Evolutionary conservation across 92 coral and sea anemone genomes (phyloP).

Genomic region (Palythoa caribaeorum): DNA sequence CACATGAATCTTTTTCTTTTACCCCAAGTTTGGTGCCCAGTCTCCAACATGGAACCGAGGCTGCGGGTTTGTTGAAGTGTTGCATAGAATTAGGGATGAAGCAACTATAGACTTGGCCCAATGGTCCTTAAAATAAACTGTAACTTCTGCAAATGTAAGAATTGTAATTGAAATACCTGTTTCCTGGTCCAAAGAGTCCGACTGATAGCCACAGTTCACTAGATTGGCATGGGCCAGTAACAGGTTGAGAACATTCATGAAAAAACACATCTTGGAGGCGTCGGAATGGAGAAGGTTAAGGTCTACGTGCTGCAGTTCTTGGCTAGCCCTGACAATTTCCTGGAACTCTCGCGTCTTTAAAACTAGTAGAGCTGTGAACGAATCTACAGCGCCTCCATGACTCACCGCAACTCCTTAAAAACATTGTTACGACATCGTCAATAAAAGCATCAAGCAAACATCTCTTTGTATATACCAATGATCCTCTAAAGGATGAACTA

Average conservation of each 20-base stretch:
- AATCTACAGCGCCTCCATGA: conserved; percentile 79
- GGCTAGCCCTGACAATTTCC: conserved; percentile 70
- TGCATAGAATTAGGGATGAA: too few species aligned
- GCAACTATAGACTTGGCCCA: too few species aligned
- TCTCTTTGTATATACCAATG: too few species aligned
- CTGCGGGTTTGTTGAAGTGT: too few species aligned
- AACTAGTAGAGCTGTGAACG: conserved; percentile 65
- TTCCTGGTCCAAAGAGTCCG: conserved; percentile 15
- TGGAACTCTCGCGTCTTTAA: conserved; percentile 76
- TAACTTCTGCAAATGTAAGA: background rate
- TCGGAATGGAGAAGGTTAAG: conserved; percentile 79
- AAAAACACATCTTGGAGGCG: conserved; percentile 83
- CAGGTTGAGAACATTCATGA: conserved; percentile 86
- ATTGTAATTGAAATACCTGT: background rate
- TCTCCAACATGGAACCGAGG: too few species aligned
- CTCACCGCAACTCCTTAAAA: conserved; percentile 74
- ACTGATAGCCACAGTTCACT: conserved; percentile 62
- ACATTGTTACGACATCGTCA: background rate
- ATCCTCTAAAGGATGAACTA: too few species aligned
- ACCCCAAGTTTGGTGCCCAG: too few species aligned
- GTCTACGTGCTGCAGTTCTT: conserved; percentile 82
- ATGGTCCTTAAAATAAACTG: too few species aligned
- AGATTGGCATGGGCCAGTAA: conserved; percentile 91
- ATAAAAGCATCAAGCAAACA: background rate
- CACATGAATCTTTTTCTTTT: too few species aligned